Evolutionary conservation across 2,113 vertebrate genomes (phyloP).

Genomic region (Mohoua ochrocephala): DNA sequence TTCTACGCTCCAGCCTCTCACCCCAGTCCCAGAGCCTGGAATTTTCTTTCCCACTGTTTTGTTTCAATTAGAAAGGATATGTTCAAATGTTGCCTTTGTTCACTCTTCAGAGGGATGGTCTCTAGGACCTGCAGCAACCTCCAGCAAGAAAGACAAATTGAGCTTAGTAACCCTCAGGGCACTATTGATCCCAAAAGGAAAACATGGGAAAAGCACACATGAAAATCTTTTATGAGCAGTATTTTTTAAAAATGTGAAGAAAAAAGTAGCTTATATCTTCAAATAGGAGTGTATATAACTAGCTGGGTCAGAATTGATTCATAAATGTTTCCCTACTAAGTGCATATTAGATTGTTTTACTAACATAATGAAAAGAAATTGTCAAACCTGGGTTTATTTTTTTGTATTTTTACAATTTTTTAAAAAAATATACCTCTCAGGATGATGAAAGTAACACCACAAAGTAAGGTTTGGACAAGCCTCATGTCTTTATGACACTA

Average conservation of each 20-base stretch:
- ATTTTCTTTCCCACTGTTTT: slow-evolving; percentile 44
- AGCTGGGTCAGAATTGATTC: background rate
- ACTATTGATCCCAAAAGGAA: background rate
- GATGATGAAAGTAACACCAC: background rate
- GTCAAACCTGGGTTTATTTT: background rate
- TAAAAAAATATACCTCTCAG: background rate
- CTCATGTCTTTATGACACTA: background rate
- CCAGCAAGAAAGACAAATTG: background rate
- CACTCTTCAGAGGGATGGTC: slow-evolving; percentile 1
- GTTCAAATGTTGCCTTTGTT: slow-evolving; percentile 37
- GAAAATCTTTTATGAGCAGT: background rate
- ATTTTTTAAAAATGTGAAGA: background rate
- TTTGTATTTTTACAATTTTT: background rate
- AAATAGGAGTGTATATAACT: background rate
- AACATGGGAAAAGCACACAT: background rate
- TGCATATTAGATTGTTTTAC: background rate
- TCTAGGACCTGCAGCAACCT: slow-evolving; percentile 7
- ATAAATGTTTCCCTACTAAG: background rate
- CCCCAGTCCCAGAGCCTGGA: background rate
- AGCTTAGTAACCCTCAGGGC: background rate
- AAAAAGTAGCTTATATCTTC: background rate
- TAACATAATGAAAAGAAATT: background rate
- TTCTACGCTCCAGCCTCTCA: slow-evolving; percentile 36
- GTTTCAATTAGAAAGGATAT: slow-evolving; percentile 21
- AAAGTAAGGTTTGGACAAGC: background rate